Evolutionary conservation across 2,888 invertebrate genomes (phyloP).

Genomic region (Protophormia terraenovae): DNA sequence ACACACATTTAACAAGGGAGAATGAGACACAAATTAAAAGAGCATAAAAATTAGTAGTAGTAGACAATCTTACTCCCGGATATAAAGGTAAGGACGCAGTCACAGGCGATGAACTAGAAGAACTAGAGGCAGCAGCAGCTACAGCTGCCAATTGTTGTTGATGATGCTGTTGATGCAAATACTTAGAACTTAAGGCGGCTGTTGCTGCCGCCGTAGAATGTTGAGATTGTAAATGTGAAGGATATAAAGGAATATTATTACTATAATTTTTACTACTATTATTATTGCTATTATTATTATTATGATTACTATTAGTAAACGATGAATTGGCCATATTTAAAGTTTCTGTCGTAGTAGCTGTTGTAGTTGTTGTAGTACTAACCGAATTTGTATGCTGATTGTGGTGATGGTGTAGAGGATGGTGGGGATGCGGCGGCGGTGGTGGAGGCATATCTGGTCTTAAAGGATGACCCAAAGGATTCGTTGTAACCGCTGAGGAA

Average conservation of each 20-base stretch:
- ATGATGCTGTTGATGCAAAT: slow-evolving; percentile 73
- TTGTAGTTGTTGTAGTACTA: slow-evolving; percentile 46
- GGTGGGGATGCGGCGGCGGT: slow-evolving; percentile 58
- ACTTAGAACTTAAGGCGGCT: slow-evolving; percentile 72
- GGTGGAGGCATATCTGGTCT: slow-evolving; percentile 61
- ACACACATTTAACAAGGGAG: neutral
- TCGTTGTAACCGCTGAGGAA: slow-evolving; percentile 18
- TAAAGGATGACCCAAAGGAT: slow-evolving; percentile 58
- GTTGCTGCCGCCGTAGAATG: slow-evolving; percentile 66
- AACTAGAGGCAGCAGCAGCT: slow-evolving; percentile 63
- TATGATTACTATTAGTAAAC: slow-evolving; percentile 26
- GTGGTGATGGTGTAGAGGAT: slow-evolving; percentile 60
- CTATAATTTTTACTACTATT: slow-evolving; percentile 67
- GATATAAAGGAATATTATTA: slow-evolving; percentile 54
- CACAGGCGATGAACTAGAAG: slow-evolving; percentile 63
- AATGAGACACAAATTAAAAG: slow-evolving; percentile 11
- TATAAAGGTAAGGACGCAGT: slow-evolving; percentile 74
- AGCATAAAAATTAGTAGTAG: too few species aligned
- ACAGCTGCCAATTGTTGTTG: slow-evolving; percentile 66
- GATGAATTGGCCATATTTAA: slow-evolving; percentile 20
- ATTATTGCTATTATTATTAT: slow-evolving; percentile 71
- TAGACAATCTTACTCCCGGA: slow-evolving; percentile 78
- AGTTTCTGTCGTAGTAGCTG: slow-evolving; percentile 12
- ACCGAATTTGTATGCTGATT: slow-evolving; percentile 66
- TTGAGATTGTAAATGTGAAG: slow-evolving; percentile 49